Percentiles rank a stretch among this genome's conserved stretches.
Evolutionary conservation across 2,888 invertebrate genomes (phyloP).

Genomic region (Conops quadrifasciatus): DNA sequence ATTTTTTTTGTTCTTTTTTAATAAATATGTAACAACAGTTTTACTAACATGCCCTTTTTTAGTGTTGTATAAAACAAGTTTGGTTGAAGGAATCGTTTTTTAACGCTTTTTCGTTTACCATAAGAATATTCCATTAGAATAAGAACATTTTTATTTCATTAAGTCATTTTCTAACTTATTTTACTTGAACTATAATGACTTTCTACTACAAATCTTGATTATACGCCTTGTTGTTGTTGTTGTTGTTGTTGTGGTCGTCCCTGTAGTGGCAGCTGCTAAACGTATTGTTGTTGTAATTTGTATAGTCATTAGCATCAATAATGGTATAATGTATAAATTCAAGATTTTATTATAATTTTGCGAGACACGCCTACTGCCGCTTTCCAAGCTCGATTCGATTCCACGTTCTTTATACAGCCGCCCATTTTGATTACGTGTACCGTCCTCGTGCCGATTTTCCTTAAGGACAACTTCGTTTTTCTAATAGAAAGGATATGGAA

Average conservation of each 20-base stretch:
- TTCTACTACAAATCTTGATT: neutral
- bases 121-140: neutral
- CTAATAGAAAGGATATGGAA: slow-evolving; percentile 43
- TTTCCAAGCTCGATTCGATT: slow-evolving; percentile 52
- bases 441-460: slow-evolving; percentile 63
- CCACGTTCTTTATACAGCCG: slow-evolving; percentile 61
- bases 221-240: slow-evolving; percentile 7
- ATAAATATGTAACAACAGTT: too few species aligned
- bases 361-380: slow-evolving; percentile 42
- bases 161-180: neutral
- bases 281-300: too few species aligned
- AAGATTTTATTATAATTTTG: slow-evolving; percentile 35
- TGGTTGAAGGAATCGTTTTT: too few species aligned
- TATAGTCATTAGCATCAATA: slow-evolving; percentile 46
- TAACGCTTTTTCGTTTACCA: too few species aligned
- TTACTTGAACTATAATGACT: slow-evolving; percentile 23
- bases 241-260: slow-evolving; percentile 40
- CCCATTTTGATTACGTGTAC: slow-evolving; percentile 62
- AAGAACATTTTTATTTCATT: neutral
- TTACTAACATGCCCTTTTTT: too few species aligned
- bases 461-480: slow-evolving; percentile 61
- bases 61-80: too few species aligned
- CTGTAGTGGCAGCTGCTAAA: slow-evolving; percentile 37
- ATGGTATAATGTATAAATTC: slow-evolving; percentile 48
- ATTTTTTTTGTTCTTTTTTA: too few species aligned